phyloP scores from a whole-genome alignment of 2,888 invertebrate species.

The Capitulum mitella region DNA sequence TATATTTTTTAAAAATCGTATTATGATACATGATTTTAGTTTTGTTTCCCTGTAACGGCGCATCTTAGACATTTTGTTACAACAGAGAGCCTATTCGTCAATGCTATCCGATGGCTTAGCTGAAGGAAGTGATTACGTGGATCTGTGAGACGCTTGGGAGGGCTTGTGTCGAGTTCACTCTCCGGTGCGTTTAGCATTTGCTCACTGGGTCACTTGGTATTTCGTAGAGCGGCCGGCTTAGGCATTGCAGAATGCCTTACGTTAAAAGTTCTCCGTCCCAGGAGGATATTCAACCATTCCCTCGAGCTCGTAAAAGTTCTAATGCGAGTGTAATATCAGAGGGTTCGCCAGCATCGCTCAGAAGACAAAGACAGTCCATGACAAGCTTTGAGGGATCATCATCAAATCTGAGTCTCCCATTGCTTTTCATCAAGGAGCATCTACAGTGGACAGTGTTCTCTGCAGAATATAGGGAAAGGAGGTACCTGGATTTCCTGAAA shows the following conservation, averaged over 20 bases:
- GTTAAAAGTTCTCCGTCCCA: not conserved
- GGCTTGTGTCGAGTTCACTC: no score
- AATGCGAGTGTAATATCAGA: not conserved
- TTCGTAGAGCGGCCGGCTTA: no score
- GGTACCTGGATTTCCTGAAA: not conserved
- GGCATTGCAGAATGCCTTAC: not conserved
- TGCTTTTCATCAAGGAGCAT: not conserved
- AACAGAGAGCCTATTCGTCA: no score
- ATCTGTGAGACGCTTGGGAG: no score
- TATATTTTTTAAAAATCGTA: no score
- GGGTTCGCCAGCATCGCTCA: not conserved
- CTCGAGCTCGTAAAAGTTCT: not conserved
- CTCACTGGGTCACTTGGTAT: no score
- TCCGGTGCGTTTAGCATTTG: no score
- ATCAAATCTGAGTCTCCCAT: not conserved
- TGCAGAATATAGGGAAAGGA: not conserved
- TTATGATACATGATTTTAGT: no score
- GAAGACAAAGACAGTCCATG: not conserved
- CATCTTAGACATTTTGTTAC: no score
- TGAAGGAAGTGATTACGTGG: no score
- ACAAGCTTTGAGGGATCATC: not conserved
- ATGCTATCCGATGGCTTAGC: no score
- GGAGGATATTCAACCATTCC: not conserved
- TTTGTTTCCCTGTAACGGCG: no score
- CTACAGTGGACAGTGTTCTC: slow-evolving; percentile 7